Percentiles rank a stretch among this genome's conserved stretches.
Conservation (phyloP, 2,888 invertebrate genomes). For the Periphyllus acericola region DNA sequence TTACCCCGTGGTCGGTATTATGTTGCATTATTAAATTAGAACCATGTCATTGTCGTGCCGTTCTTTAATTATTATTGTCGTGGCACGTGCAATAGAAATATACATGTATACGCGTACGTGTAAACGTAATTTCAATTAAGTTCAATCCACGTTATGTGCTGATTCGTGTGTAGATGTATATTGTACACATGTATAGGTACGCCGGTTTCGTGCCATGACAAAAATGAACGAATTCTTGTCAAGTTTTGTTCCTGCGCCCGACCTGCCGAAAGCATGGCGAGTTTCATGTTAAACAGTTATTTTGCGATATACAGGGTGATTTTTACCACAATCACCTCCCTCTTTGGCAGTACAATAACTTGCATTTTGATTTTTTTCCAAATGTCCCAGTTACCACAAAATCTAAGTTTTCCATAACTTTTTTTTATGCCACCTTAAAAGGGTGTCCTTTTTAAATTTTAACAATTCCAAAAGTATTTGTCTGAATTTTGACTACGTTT, state of each 20-base stretch:
- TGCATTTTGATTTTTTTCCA: too few species aligned
- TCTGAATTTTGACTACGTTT: too few species aligned
- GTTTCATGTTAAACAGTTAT: too few species aligned
- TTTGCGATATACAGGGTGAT: too few species aligned
- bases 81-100: not conserved
- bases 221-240: not conserved
- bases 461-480: too few species aligned
- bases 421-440: too few species aligned
- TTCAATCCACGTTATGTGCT: not conserved
- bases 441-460: too few species aligned
- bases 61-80: constrained; percentile 45
- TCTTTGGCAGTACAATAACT: too few species aligned
- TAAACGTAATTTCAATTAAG: constrained; percentile 48
- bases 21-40: constrained; percentile 46
- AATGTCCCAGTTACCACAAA: too few species aligned
- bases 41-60: constrained; percentile 45
- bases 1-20: not conserved
- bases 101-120: not conserved
- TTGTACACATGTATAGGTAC: not conserved
- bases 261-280: too few species aligned
- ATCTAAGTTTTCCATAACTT: too few species aligned
- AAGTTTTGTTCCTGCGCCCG: not conserved
- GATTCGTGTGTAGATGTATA: not conserved
- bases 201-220: not conserved
- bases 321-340: too few species aligned